Evolutionary conservation across 1,140 invertebrate genomes (phyloP).

Genomic region (Calephelis nemesis): DNA sequence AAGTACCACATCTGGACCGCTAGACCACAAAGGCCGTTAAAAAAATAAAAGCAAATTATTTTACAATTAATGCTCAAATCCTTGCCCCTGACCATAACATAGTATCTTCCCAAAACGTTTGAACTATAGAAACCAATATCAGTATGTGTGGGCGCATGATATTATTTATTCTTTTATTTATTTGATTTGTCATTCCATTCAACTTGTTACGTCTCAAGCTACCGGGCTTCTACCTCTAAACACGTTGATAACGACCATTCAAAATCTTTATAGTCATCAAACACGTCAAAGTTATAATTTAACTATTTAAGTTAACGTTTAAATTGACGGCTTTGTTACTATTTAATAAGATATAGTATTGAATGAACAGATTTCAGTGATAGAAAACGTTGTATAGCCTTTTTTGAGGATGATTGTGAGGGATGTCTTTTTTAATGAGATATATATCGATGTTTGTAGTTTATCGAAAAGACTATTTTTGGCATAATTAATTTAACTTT

Average conservation of each 20-base stretch:
- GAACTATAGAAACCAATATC: conserved; percentile 41
- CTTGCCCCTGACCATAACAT: too few species aligned
- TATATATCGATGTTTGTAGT: too few species aligned
- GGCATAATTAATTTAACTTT: too few species aligned
- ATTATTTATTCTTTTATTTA: conserved; percentile 59
- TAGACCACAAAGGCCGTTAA: too few species aligned
- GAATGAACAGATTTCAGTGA: conserved; percentile 4
- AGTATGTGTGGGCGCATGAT: conserved; percentile 56
- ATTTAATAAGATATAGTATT: conserved; percentile 36
- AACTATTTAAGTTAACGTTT: conserved; percentile 18
- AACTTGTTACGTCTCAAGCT: conserved; percentile 53
- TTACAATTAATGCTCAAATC: too few species aligned
- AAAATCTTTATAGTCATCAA: conserved; percentile 56
- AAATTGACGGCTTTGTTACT: conserved; percentile 37
- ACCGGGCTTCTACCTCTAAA: conserved; percentile 58
- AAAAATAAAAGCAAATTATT: too few species aligned
- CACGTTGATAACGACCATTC: conserved; percentile 47
- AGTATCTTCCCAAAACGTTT: too few species aligned
- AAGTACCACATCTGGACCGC: too few species aligned
- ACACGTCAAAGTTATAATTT: conserved; percentile 28
- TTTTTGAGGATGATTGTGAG: conserved; percentile 17
- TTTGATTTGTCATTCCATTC: conserved; percentile 58
- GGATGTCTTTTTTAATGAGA: conserved; percentile 35
- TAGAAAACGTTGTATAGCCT: conserved; percentile 17
- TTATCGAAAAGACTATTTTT: too few species aligned